Conservation (phyloP, 2,113 vertebrate genomes). For the Petroica traversi region DNA sequence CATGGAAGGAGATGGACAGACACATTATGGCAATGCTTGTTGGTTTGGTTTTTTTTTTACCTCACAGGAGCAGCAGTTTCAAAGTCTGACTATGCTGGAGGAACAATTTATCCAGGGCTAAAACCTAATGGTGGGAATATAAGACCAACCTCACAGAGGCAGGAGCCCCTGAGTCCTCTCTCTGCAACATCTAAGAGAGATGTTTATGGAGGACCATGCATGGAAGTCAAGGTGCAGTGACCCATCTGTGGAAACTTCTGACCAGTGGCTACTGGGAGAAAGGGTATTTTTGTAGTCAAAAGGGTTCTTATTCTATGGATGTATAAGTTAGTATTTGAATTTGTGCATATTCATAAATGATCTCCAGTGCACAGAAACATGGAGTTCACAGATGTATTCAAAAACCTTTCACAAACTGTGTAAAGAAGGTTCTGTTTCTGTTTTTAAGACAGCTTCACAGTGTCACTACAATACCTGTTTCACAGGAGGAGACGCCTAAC, state of each 20-base stretch:
- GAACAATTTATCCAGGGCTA: not conserved
- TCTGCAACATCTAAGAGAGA: not conserved
- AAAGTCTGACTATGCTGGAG: not conserved
- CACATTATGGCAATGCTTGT: not conserved
- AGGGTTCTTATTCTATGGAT: not conserved
- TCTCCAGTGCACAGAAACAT: not conserved
- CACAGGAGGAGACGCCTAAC: not conserved
- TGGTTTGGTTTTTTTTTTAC: not conserved
- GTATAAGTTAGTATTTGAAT: not conserved
- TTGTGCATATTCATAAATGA: not conserved
- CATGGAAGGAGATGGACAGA: not conserved
- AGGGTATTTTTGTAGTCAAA: not conserved
- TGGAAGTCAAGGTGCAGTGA: not conserved
- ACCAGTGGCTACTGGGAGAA: not conserved
- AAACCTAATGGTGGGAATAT: not conserved
- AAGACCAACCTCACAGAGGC: not conserved
- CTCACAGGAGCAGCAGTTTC: not conserved
- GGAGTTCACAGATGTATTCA: not conserved
- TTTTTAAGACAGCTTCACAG: not conserved
- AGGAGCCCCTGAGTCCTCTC: not conserved
- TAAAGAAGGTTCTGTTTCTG: not conserved
- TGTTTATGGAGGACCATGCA: not conserved
- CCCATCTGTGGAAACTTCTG: not conserved
- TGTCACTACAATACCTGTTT: not conserved
- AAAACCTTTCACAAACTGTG: not conserved